Percentiles rank a stretch among this genome's conserved stretches.
phyloP scores from a whole-genome alignment of 2,113 vertebrate species.

The Xenopus laevis region DNA sequence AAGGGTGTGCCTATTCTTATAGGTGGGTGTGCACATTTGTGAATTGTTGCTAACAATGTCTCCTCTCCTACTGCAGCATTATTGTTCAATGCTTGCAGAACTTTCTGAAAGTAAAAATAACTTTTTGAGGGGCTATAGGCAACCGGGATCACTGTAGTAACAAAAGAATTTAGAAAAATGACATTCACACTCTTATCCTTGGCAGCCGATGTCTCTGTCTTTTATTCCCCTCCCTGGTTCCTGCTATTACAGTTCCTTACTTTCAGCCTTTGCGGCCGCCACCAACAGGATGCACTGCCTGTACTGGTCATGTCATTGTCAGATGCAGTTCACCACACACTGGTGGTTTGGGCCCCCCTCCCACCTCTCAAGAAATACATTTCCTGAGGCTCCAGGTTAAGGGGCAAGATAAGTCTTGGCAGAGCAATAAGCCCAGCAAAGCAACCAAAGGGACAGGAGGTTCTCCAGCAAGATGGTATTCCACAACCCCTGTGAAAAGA shows the following conservation, averaged over 20 bases:
- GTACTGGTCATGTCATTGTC: conserved; percentile 27
- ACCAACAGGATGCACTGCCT: conserved; percentile 29
- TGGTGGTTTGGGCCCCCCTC: conserved; percentile 11
- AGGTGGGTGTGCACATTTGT: too few species aligned
- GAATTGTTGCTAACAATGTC: too few species aligned
- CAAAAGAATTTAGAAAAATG: too few species aligned
- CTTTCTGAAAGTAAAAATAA: too few species aligned
- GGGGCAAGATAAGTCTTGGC: conserved; percentile 14
- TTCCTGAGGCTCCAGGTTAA: conserved; percentile 24
- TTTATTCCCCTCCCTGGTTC: conserved; percentile 27
- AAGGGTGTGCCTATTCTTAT: too few species aligned
- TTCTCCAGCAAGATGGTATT: not conserved
- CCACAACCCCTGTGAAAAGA: not conserved
- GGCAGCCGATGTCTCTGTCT: not conserved
- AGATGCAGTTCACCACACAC: conserved; percentile 7
- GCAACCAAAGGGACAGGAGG: not conserved
- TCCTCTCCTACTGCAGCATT: too few species aligned
- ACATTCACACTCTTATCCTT: conserved; percentile 8
- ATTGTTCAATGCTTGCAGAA: too few species aligned
- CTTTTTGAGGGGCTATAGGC: too few species aligned
- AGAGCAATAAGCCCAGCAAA: not conserved
- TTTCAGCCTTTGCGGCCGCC: conserved; percentile 8
- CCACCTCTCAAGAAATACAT: not conserved
- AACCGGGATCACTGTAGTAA: too few species aligned
- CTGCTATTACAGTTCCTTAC: conserved; percentile 6